Evolutionary conservation across 2,113 vertebrate genomes (phyloP).

Genomic region (Sebastes schlegelii): DNA sequence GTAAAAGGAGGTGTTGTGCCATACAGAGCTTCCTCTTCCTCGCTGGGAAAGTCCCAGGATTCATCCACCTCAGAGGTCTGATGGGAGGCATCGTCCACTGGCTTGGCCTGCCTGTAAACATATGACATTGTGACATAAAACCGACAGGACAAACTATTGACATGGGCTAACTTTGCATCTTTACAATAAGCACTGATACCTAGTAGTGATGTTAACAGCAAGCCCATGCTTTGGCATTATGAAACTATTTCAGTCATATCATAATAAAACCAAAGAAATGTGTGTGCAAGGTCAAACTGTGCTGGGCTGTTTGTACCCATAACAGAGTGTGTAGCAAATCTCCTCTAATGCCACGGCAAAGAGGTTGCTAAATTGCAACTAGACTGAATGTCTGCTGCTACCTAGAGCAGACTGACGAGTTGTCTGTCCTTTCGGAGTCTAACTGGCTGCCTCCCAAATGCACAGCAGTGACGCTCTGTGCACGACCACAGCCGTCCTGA

Average conservation of each 20-base stretch:
- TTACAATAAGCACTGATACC: slow-evolving; percentile 9
- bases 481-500: slow-evolving; percentile 61
- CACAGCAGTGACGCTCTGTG: slow-evolving; percentile 38
- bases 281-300: slow-evolving; percentile 45
- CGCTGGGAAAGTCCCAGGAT: slow-evolving; percentile 88
- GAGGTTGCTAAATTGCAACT: slow-evolving; percentile 53
- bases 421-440: slow-evolving; percentile 53
- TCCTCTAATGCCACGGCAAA: slow-evolving; percentile 54
- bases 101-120: slow-evolving; percentile 83
- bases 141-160: neutral
- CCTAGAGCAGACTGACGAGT: slow-evolving; percentile 45
- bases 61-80: slow-evolving; percentile 87
- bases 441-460: slow-evolving; percentile 47
- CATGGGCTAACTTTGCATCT: neutral
- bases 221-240: neutral
- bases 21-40: slow-evolving; percentile 88
- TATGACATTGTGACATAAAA: neutral
- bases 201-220: slow-evolving; percentile 11
- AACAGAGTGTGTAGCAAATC: slow-evolving; percentile 55
- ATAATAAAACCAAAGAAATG: slow-evolving; percentile 10
- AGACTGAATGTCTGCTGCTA: slow-evolving; percentile 55
- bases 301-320: slow-evolving; percentile 51
- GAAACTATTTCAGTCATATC: slow-evolving; percentile 32
- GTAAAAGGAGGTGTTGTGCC: slow-evolving; percentile 91
- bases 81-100: slow-evolving; percentile 81